A percentile compares a stretch with the other conserved stretches of the same genome.
phyloP scores from a whole-genome alignment of 2,113 vertebrate genomes.

The Myocastor coypus region DNA sequence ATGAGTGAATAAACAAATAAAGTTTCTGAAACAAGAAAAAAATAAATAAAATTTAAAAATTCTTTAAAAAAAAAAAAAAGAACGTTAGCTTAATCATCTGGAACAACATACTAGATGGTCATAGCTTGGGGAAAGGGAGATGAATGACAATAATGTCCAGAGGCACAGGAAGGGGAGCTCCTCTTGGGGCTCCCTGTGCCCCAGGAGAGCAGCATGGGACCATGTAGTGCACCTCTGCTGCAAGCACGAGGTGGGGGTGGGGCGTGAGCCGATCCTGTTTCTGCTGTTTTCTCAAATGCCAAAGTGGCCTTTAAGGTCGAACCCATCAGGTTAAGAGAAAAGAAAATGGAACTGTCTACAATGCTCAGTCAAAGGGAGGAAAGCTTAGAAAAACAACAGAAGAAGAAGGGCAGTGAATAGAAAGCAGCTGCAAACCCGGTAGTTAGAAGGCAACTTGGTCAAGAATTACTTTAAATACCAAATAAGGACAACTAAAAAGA shows the following conservation, averaged over 20 bases:
- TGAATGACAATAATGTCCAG: no score
- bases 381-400: background rate
- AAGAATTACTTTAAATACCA: background rate
- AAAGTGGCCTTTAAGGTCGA: background rate
- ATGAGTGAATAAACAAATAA: no score
- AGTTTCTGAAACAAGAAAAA: no score
- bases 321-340: background rate
- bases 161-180: background rate
- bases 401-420: background rate
- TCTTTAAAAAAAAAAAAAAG: no score
- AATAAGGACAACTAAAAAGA: background rate
- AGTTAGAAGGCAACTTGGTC: background rate
- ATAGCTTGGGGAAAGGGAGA: background rate
- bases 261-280: background rate
- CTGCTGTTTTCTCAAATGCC: background rate
- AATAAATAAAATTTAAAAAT: no score
- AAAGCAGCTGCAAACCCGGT: no score
- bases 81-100: background rate
- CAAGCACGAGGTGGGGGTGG: fast-evolving
- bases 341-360: background rate
- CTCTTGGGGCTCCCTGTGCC: no score
- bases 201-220: background rate
- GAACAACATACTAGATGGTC: background rate
- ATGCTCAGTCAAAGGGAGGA: background rate
- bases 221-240: background rate